Evolutionary conservation across 2,888 invertebrate genomes (phyloP).

Genomic region (Bombylius major): DNA sequence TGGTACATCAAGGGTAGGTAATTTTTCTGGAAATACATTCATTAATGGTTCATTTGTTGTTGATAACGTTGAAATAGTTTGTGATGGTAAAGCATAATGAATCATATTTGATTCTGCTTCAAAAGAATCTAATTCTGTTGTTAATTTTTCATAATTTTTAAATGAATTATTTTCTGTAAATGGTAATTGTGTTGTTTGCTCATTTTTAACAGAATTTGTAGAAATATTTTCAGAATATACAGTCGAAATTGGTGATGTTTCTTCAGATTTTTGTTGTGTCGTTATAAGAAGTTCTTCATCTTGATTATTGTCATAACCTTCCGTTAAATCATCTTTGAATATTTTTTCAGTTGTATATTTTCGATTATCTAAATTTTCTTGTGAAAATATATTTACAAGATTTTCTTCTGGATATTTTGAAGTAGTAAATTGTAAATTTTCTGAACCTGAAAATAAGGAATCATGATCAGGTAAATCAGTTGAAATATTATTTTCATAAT

Average conservation of each 20-base stretch:
- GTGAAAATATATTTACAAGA: too few relatives aligned
- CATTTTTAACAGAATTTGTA: not conserved
- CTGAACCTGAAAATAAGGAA: not conserved
- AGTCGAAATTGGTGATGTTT: not conserved
- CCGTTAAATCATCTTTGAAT: too few relatives aligned
- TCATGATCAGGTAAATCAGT: not conserved
- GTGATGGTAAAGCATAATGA: not conserved
- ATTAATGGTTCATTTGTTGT: not conserved
- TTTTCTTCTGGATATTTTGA: not conserved
- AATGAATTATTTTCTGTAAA: not conserved
- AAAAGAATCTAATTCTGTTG: not conserved
- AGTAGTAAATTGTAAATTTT: not conserved
- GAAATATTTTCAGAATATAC: not conserved
- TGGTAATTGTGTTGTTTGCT: not conserved
- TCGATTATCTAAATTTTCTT: too few relatives aligned
- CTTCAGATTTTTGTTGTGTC: not conserved
- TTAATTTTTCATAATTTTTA: not conserved
- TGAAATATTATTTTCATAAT: not conserved
- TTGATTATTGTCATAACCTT: not conserved
- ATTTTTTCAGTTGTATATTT: not conserved
- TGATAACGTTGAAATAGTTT: not conserved
- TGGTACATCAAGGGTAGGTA: not conserved
- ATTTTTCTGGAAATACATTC: not conserved
- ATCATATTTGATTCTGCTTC: slow-evolving; percentile 11
- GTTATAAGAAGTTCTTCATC: too few relatives aligned